phyloP scores from a whole-genome alignment of 2,797 vertebrate genomes.

The Pempheris klunzingeri region DNA sequence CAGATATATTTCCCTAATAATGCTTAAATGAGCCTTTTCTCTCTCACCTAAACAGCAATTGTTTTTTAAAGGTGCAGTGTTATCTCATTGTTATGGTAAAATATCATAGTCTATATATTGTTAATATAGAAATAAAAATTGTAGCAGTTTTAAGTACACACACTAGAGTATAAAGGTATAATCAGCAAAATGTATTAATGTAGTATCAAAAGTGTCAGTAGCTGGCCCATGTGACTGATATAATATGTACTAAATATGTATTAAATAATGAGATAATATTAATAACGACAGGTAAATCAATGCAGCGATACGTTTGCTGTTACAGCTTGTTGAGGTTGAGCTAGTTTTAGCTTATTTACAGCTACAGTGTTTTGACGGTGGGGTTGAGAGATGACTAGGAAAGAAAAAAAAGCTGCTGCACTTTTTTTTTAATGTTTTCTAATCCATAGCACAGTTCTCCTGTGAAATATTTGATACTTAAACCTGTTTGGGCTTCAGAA shows the following conservation, averaged over 20 bases:
- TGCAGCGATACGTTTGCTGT: no score
- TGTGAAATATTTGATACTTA: neutral
- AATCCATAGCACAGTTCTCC: neutral
- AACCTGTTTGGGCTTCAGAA: neutral
- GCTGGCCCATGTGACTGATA: neutral
- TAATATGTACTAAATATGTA: neutral
- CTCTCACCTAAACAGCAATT: neutral
- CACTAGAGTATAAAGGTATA: neutral
- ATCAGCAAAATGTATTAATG: neutral
- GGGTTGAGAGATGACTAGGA: neutral
- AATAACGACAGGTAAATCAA: neutral
- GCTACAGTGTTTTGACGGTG: neutral
- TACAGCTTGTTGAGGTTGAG: neutral
- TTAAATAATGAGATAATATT: neutral
- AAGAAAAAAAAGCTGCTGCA: neutral
- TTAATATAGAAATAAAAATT: neutral
- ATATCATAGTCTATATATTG: no score
- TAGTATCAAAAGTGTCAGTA: no score
- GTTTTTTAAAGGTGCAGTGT: neutral
- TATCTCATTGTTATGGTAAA: neutral
- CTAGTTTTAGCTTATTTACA: neutral
- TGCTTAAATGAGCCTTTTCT: constrained; percentile 12
- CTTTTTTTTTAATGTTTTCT: no score
- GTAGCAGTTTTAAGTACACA: neutral
- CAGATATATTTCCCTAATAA: neutral